Conservation (phyloP, 2,113 vertebrate species). For the Etia nguti region DNA sequence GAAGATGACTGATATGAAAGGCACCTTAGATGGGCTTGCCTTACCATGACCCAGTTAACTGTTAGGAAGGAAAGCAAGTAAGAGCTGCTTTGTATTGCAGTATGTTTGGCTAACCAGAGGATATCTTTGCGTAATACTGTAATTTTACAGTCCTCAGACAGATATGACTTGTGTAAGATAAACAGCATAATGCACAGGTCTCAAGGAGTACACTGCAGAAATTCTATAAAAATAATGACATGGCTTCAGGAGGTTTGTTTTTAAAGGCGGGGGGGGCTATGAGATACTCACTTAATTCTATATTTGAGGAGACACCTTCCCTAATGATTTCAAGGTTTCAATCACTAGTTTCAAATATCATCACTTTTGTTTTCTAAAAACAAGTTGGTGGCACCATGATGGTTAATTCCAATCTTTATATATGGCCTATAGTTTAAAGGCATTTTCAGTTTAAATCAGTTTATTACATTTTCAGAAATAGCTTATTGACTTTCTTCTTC, state of each 20-base stretch:
- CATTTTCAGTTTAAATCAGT: not conserved
- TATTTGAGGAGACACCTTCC: not conserved
- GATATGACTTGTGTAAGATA: not conserved
- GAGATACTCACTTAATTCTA: not conserved
- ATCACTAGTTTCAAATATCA: not conserved
- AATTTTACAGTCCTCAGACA: not conserved
- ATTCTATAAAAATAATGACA: not conserved
- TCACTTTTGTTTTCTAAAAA: not conserved
- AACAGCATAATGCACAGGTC: not conserved
- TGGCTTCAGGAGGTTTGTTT: not conserved
- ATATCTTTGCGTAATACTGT: not conserved
- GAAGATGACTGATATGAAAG: not conserved
- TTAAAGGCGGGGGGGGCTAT: not conserved
- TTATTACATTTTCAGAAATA: not conserved
- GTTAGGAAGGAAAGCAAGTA: not conserved
- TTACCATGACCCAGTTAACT: not conserved
- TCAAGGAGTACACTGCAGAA: not conserved
- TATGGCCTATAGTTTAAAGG: not conserved
- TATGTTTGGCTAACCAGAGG: not conserved
- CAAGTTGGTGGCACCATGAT: not conserved
- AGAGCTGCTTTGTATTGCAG: not conserved
- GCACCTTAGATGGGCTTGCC: not conserved
- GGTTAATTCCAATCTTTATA: not conserved
- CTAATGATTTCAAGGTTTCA: not conserved
- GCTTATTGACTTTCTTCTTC: not conserved